phyloP scores from a whole-genome alignment of 2,888 invertebrate genomes.

The Iphiclides podalirius region DNA sequence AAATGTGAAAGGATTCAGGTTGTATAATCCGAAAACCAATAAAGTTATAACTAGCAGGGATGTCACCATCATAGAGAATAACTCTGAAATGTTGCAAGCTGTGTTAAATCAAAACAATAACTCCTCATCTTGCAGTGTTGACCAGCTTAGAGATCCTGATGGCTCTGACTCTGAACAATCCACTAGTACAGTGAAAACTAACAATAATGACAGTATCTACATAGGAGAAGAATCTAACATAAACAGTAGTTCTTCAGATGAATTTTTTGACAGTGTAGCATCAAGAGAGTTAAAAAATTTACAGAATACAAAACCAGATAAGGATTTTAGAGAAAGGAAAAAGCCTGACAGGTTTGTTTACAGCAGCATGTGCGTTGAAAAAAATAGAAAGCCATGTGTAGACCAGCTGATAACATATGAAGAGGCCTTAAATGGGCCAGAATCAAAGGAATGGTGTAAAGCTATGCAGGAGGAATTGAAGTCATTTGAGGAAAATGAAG shows the following conservation, averaged over 20 bases:
- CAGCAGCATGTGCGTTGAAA: too few relatives aligned
- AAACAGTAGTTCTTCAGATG: not conserved
- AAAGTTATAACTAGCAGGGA: slow-evolving; percentile 27
- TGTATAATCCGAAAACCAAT: slow-evolving; percentile 26
- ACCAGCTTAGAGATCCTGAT: not conserved
- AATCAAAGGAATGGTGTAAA: not conserved
- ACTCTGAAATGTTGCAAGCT: not conserved
- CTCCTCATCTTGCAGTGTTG: not conserved
- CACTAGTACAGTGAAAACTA: not conserved
- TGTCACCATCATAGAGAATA: slow-evolving; percentile 25
- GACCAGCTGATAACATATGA: not conserved
- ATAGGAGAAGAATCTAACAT: not conserved
- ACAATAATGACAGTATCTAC: not conserved
- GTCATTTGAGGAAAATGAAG: slow-evolving; percentile 17
- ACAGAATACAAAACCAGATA: too few relatives aligned
- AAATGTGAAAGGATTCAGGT: slow-evolving; percentile 26
- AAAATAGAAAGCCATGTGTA: not conserved
- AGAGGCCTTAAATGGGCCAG: not conserved
- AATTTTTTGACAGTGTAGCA: not conserved
- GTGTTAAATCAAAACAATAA: not conserved
- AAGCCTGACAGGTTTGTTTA: not conserved
- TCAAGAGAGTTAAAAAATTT: too few relatives aligned
- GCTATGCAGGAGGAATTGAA: slow-evolving; percentile 11
- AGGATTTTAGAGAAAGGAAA: not conserved
- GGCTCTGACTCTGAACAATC: not conserved